A percentile compares a stretch with the other conserved stretches of the same genome.
Evolutionary conservation across 2,113 vertebrate species (phyloP).

Genomic region (Mustela lutreola): DNA sequence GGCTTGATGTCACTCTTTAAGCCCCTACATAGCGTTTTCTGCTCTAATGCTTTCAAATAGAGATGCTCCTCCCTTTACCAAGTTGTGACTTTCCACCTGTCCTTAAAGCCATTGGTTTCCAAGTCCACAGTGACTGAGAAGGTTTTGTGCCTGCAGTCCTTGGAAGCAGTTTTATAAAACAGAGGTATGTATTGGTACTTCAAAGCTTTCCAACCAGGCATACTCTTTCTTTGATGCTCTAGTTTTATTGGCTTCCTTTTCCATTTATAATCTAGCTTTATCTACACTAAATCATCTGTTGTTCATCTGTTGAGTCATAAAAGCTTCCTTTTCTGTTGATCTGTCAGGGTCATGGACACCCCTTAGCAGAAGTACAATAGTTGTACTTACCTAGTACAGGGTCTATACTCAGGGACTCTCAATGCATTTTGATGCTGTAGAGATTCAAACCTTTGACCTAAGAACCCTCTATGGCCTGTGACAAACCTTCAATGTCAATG

Average conservation of each 20-base stretch:
- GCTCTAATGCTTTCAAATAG: background rate
- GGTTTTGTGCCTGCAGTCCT: background rate
- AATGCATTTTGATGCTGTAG: background rate
- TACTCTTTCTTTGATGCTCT: background rate
- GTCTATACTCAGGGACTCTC: background rate
- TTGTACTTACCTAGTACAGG: background rate
- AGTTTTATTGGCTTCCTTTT: background rate
- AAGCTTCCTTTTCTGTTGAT: background rate
- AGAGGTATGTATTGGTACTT: background rate
- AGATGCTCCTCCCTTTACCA: background rate
- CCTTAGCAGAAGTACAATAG: background rate
- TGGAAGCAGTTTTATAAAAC: background rate
- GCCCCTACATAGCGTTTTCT: background rate
- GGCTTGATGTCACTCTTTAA: background rate
- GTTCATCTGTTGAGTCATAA: background rate
- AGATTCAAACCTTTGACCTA: background rate
- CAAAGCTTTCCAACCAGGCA: background rate
- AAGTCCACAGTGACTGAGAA: background rate
- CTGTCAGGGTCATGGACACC: background rate
- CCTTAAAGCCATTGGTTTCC: background rate
- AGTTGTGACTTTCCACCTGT: background rate
- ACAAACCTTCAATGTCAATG: background rate
- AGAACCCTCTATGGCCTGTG: background rate
- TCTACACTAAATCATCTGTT: background rate
- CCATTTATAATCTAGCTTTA: background rate